A percentile compares a stretch with the other conserved stretches of the same genome.
These are phyloP conservation scores for Gnathonemus longibarbis DNA, from an alignment of 2,113 vertebrate species.

Conservation along the genomic window DNA sequence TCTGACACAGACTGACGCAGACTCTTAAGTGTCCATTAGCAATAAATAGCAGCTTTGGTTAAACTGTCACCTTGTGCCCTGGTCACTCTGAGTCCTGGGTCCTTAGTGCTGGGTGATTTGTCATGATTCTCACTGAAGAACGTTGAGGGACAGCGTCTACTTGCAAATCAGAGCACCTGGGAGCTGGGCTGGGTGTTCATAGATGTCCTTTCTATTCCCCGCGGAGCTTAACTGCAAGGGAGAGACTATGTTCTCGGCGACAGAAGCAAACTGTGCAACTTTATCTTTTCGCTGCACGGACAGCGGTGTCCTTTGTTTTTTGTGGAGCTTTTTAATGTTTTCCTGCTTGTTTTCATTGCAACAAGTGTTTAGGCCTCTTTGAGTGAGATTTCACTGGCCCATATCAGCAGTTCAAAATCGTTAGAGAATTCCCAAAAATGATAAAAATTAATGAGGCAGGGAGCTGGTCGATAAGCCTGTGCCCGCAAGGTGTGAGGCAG, in stretches of 20 bases:
- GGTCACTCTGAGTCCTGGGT: neutral
- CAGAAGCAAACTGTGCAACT: neutral
- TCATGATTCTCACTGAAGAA: neutral
- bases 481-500: neutral
- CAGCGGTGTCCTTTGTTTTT: neutral
- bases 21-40: neutral
- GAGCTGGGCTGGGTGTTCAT: neutral
- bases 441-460: neutral
- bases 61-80: neutral
- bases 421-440: neutral
- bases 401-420: neutral
- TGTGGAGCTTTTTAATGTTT: neutral
- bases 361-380: neutral
- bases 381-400: neutral
- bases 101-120: neutral
- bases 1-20: neutral
- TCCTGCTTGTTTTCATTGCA: neutral
- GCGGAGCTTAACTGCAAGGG: neutral
- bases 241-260: neutral
- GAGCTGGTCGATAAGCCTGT: neutral
- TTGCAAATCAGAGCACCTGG: neutral
- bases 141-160: neutral
- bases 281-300: neutral
- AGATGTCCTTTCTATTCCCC: neutral
- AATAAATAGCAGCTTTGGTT: neutral